Percentiles rank a stretch among this genome's conserved stretches.
phyloP scores from a whole-genome alignment of 1,140 invertebrate genomes.

The Physella acuta region DNA sequence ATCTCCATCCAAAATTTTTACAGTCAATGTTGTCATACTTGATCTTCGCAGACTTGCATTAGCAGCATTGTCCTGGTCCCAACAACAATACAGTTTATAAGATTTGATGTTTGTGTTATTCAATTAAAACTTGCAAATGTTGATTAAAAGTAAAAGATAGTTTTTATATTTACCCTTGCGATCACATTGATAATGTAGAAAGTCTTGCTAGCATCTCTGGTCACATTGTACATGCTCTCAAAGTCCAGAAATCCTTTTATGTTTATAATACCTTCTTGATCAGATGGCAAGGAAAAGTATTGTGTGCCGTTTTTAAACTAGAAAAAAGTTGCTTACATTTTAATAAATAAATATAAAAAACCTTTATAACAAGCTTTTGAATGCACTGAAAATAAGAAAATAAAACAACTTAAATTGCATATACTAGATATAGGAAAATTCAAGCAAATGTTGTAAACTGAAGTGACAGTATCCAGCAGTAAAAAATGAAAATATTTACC shows the following conservation, averaged over 20 bases:
- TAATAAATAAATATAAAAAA: neutral
- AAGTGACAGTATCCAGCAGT: too few relatives aligned
- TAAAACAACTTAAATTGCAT: neutral
- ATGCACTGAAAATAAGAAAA: neutral
- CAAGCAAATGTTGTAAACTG: neutral
- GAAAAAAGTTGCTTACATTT: neutral
- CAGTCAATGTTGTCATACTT: constrained; percentile 29
- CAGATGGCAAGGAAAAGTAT: constrained; percentile 8
- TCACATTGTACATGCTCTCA: constrained; percentile 13
- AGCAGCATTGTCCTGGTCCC: neutral
- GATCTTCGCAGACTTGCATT: constrained; percentile 2
- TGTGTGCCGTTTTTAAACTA: constrained; percentile 3
- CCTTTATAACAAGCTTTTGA: neutral
- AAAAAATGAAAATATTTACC: constrained; percentile 1
- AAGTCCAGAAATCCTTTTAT: constrained; percentile 8
- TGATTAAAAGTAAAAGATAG: neutral
- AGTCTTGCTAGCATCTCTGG: neutral
- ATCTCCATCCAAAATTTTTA: constrained; percentile 43
- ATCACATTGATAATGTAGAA: constrained; percentile 15
- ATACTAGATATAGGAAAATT: neutral
- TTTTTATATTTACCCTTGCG: constrained; percentile 13
- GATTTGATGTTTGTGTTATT: neutral
- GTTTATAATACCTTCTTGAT: constrained; percentile 1
- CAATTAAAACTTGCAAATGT: neutral
- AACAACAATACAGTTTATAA: too few relatives aligned